Base-by-base conservation (phyloP, 2,888 invertebrate species). In the Theretra japonica region DNA sequence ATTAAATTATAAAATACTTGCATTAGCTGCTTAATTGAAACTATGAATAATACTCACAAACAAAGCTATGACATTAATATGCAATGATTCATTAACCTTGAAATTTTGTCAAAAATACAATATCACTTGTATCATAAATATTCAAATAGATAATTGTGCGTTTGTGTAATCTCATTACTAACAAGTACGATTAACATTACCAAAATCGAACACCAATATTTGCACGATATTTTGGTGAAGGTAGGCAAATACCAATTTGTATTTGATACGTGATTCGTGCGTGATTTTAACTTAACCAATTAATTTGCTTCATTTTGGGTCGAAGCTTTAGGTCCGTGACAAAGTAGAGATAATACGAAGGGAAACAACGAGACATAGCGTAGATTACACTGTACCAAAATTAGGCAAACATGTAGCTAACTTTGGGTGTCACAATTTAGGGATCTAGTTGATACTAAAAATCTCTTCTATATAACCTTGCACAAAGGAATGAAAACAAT, bases 121-220 rank as follows among this genome's bases (percentile, higher is more conserved):
- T n/a, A 6, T 53, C 4, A 1, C 19, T 6, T 17, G n/a, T 53
- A 7, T n/a, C 53, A 53, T 53, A 53, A 53, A 53, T 53, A 53
- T 53, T 53, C 0, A 53, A 19, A 19, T 53, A n/a, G 5, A n/a
- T 53, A 50, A 50, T 50, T 50, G 50, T 53, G 53, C n/a, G 53
- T 53, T 17, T 17, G 53, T 53, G 53, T 53, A n/a, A 53, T 53
- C 53, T 53, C 19, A 53, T 53, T 53, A 53, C 17, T 53, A 53
- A 53, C 53, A 19, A 4, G 53, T 53, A n/a, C 6, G 17, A 53
- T 53, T 53, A 53, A 53, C 19, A n/a, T 53, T 53, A 53, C n/a
- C 53, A 53, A 53, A 19, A n/a, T 53, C 53, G n/a, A 53, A 53
- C n/a, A 53, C 53, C n/a, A n/a, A 53, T n/a, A 53, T 53, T 53